These are phyloP conservation scores for Orcinus orca DNA, from an alignment of 2,113 vertebrate genomes.

Conservation along the genomic window DNA sequence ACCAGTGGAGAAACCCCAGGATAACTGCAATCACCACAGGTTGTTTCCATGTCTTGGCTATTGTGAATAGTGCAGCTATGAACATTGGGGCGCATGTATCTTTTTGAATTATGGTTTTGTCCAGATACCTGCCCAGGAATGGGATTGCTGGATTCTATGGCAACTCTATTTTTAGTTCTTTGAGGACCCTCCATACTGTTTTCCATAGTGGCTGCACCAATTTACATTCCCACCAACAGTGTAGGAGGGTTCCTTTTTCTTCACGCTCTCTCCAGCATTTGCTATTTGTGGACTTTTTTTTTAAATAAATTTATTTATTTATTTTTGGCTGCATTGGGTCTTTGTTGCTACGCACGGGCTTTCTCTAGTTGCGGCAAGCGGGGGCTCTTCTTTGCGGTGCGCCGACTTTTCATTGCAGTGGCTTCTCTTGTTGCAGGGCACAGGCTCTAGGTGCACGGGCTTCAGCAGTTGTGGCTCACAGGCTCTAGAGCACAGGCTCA, in stretches of 20 bases:
- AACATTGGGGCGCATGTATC: neutral
- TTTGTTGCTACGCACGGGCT: neutral
- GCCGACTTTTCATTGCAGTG: fast-evolving
- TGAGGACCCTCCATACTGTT: neutral
- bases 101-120: neutral
- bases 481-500: neutral
- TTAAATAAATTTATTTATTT: neutral
- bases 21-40: neutral
- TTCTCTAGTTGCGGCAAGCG: fast-evolving
- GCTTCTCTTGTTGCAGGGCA: neutral
- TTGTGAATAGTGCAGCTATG: neutral
- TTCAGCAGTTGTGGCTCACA: neutral
- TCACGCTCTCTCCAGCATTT: neutral
- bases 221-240: neutral
- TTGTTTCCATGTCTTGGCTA: neutral
- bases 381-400: neutral
- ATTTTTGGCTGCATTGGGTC: neutral
- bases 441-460: neutral
- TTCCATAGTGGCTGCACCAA: neutral
- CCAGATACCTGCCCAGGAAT: neutral
- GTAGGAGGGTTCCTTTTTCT: neutral
- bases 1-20: neutral
- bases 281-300: neutral
- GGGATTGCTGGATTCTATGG: neutral
- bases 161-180: neutral